Conservation (phyloP, 2,888 invertebrate genomes). For the Lypha dubia region DNA sequence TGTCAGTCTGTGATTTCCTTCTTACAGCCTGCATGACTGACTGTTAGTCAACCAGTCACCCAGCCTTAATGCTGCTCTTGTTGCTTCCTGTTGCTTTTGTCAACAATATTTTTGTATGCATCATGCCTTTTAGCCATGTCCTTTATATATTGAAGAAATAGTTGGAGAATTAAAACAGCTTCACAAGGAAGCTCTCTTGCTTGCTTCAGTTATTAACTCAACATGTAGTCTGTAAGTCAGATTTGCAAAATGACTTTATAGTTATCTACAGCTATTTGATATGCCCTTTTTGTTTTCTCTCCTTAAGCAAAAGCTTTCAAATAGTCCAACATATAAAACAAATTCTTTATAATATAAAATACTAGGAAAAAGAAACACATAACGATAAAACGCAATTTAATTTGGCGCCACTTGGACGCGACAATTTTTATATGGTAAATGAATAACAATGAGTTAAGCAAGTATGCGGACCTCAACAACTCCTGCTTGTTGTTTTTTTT, state of each 20-base stretch:
- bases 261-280: conserved; percentile 26
- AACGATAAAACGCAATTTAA: conserved; percentile 56
- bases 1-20: conserved; percentile 56
- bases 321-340: conserved; percentile 44
- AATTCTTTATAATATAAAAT: conserved; percentile 21
- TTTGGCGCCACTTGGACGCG: conserved; percentile 71
- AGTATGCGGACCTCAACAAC: conserved; percentile 6
- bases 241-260: conserved; percentile 33
- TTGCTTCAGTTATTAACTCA: conserved; percentile 63
- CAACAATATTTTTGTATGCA: not conserved
- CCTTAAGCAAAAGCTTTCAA: not conserved
- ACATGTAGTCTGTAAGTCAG: conserved; percentile 62
- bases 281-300: not conserved
- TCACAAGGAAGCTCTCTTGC: conserved; percentile 20
- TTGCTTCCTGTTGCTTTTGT: conserved; percentile 59
- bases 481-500: not conserved
- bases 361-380: conserved; percentile 34
- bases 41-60: not conserved
- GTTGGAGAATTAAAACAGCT: not conserved
- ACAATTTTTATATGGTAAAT: conserved; percentile 65
- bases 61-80: conserved; percentile 26
- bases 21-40: conserved; percentile 27
- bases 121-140: conserved; percentile 19
- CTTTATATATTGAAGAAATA: not conserved
- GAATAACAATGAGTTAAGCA: conserved; percentile 57